These are phyloP conservation scores for Caenorhabditis tropicalis DNA, from an alignment of 1,140 invertebrate genomes.

Conservation along the genomic window DNA sequence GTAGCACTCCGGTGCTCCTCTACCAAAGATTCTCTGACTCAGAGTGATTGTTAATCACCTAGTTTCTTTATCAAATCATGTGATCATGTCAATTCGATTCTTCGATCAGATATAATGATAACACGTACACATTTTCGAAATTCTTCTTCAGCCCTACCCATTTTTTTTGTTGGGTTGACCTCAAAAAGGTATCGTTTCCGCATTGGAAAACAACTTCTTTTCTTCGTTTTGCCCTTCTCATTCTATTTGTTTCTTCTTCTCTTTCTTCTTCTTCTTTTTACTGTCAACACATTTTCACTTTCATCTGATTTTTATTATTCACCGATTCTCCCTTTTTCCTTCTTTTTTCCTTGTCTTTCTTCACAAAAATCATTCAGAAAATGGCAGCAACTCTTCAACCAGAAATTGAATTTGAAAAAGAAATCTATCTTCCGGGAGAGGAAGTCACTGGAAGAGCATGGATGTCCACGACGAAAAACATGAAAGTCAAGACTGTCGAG, in stretches of 20 bases:
- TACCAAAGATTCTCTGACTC: no score
- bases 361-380: neutral
- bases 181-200: conserved; percentile 3
- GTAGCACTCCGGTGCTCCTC: no score
- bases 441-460: conserved; percentile 2
- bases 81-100: neutral
- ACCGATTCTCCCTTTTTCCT: neutral
- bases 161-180: neutral
- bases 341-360: neutral
- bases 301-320: neutral
- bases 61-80: neutral
- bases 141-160: neutral
- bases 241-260: neutral
- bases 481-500: neutral
- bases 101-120: conserved; percentile 10
- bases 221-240: neutral
- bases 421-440: neutral
- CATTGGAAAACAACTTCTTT: neutral
- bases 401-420: neutral
- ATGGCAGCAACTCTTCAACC: neutral
- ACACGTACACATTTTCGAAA: neutral
- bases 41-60: neutral
- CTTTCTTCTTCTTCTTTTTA: neutral
- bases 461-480: neutral
- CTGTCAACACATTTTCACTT: neutral